A percentile compares a stretch with the other conserved stretches of the same genome.
Evolutionary conservation across 2,888 invertebrate species (phyloP).

Genomic region (Lypha dubia): DNA sequence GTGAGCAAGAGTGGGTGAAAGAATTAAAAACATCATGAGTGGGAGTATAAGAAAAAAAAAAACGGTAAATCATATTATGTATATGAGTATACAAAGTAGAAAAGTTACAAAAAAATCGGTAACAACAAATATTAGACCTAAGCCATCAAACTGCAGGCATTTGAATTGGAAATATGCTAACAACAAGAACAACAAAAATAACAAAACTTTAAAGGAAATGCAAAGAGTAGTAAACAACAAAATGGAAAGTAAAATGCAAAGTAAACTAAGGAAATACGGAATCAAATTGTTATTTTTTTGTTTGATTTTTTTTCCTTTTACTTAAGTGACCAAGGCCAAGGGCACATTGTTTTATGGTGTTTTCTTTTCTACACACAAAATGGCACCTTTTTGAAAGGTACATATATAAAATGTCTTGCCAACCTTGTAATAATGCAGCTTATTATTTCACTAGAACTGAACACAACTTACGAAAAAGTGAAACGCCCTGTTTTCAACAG

Average conservation of each 20-base stretch:
- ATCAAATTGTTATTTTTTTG: slow-evolving; percentile 31
- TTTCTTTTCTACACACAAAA: too few relatives aligned
- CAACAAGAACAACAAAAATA: slow-evolving; percentile 24
- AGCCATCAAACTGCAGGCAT: slow-evolving; percentile 61
- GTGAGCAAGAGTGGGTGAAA: background rate
- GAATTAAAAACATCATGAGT: background rate
- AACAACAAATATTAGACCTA: slow-evolving; percentile 56
- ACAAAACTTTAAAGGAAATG: slow-evolving; percentile 31
- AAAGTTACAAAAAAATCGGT: background rate
- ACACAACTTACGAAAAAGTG: too few relatives aligned
- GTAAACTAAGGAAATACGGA: slow-evolving; percentile 38
- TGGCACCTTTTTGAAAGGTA: too few relatives aligned
- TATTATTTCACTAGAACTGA: too few relatives aligned
- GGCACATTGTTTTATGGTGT: slow-evolving; percentile 56
- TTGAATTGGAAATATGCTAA: slow-evolving; percentile 46
- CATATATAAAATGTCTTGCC: too few relatives aligned
- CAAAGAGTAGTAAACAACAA: slow-evolving; percentile 40
- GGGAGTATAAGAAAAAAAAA: slow-evolving; percentile 6
- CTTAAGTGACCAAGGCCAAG: slow-evolving; percentile 67
- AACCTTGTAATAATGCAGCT: too few relatives aligned
- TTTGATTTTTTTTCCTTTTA: slow-evolving; percentile 12
- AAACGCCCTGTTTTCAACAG: too few relatives aligned
- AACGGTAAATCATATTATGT: slow-evolving; percentile 19
- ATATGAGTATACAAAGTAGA: background rate
- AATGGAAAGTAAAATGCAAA: slow-evolving; percentile 51